These are phyloP conservation scores for Nematostella vectensis DNA, from an alignment of 92 coral and sea anemone species.

Conservation along the genomic window DNA sequence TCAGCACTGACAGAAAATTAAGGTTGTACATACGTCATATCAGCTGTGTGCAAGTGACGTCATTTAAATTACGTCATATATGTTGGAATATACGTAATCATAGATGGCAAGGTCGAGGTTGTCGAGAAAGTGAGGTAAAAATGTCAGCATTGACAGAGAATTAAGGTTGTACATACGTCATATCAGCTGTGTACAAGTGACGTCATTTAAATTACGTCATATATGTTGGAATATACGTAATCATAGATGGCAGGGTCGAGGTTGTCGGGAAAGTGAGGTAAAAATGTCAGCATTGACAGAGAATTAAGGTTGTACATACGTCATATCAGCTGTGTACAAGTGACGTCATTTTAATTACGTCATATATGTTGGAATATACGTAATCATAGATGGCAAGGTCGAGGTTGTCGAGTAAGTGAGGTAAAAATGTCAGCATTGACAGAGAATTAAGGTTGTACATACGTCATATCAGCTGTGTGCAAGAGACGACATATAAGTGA, in stretches of 20 bases:
- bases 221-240: slow-evolving; percentile 98
- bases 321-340: too few relatives aligned
- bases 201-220: neutral
- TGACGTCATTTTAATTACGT: too few relatives aligned
- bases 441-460: too few relatives aligned
- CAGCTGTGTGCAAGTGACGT: too few relatives aligned
- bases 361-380: slow-evolving; percentile 99
- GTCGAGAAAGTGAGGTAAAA: slow-evolving; percentile 92
- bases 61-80: neutral
- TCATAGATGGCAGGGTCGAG: slow-evolving; percentile 82
- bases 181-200: too few relatives aligned
- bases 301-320: too few relatives aligned
- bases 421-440: too few relatives aligned
- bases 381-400: slow-evolving; percentile 81
- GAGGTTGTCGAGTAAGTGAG: slow-evolving; percentile 94
- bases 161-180: too few relatives aligned
- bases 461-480: too few relatives aligned
- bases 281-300: too few relatives aligned
- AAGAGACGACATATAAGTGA: neutral
- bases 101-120: slow-evolving; percentile 84
- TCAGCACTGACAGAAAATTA: neutral
- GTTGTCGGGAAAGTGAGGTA: too few relatives aligned
- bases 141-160: neutral
- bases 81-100: slow-evolving; percentile 96
- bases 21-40: too few relatives aligned